Evolutionary conservation across 2,113 vertebrate species (phyloP), one percentile per base, ranked within the genome.

Genomic region (Spheniscus mendiculus): DNA sequence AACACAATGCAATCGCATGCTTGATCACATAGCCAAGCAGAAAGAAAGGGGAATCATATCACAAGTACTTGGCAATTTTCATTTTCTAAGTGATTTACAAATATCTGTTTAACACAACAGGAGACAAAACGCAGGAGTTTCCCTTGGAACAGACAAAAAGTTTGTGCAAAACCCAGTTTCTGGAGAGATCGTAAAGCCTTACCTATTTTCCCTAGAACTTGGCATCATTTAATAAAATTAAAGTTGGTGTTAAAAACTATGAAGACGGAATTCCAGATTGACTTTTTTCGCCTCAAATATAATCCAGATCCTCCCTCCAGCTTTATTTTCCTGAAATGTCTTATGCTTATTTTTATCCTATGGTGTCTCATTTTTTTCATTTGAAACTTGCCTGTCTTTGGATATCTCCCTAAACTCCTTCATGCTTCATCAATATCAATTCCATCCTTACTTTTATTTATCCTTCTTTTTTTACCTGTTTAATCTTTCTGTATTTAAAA

Each of bases 1-100:
- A 76, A 72, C 19, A 71, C 8, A 36, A 15, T 9, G 18, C 0
- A 0, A 47, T 38, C 0, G 2, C 36, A 30, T 30, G 25, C 32
- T 79, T 79, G 53, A 74, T 70, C 44, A 26, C 40, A 29, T 9
- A 42, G 15, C 20, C 20, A 81, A 74, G 53, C 47, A 80, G 34
- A 42, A 74, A 47, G 23, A 80, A 80, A 53, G 18, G 29, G 15
- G 27, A 55, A 61, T 67, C 12, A 14, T 47, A 61, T 53, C 17
- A 49, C 49, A 66, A 61, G 40, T 55, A 69, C 23, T 40, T 26
- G 7, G 36, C 19, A 88, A 58, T 50, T 38, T 44, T 44, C 4
- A 45, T 71, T 69, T 58, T 58, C 27, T 34, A 56, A 82, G 23
- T n/a, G 27, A 26, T 45, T 71, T 71, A 71, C 27, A 67, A 73